Percentiles rank a stretch among this genome's conserved stretches.
phyloP scores from a whole-genome alignment of 2,113 vertebrate species.

The Erpornis zantholeuca region DNA sequence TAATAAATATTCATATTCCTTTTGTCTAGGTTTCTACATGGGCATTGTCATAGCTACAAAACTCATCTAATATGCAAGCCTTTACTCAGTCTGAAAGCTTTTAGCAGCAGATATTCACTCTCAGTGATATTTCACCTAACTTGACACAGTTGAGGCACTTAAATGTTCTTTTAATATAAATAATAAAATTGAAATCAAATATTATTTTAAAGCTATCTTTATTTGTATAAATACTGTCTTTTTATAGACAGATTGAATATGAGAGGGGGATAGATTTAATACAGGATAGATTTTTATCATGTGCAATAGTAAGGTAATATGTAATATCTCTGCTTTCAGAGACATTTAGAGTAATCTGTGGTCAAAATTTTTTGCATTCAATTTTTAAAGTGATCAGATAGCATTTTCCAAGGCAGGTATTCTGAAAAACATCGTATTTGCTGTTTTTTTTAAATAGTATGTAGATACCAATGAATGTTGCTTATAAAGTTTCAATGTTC shows the following conservation, averaged over 20 bases:
- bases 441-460: neutral
- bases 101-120: neutral
- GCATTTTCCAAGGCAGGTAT: neutral
- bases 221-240: neutral
- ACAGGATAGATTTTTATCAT: neutral
- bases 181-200: neutral
- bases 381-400: neutral
- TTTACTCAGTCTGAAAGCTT: neutral
- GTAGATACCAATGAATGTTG: neutral
- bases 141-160: neutral
- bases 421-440: neutral
- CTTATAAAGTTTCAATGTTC: neutral
- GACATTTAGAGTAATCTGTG: neutral
- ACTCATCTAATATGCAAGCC: neutral
- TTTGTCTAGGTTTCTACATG: neutral
- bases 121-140: neutral
- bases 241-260: neutral
- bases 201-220: neutral
- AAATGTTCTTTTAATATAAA: neutral
- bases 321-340: neutral
- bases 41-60: neutral
- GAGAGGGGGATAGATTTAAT: neutral
- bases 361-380: neutral
- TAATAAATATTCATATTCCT: neutral
- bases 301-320: neutral